phyloP scores from a whole-genome alignment of 2,888 invertebrate genomes.

The Tetranychus piercei region DNA sequence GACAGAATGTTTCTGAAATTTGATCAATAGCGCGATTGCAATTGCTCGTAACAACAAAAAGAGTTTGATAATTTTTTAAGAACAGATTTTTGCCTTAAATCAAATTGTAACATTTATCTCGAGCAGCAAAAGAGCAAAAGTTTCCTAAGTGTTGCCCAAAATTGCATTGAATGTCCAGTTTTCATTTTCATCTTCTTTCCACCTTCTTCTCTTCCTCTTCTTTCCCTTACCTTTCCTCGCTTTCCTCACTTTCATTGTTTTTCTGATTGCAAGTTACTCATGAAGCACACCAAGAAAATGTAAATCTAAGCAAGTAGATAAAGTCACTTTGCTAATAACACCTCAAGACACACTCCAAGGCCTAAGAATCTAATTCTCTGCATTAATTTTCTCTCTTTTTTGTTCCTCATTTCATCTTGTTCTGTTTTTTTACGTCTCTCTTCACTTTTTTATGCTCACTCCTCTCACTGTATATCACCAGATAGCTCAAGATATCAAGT shows the following conservation, averaged over 20 bases:
- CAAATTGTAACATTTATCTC: too few species aligned
- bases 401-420: not conserved
- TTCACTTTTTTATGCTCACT: not conserved
- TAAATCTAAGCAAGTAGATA: slow-evolving; percentile 4
- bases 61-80: too few species aligned
- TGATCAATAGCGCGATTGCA: too few species aligned
- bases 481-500: not conserved
- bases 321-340: slow-evolving; percentile 3
- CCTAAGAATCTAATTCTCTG: not conserved
- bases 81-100: too few species aligned
- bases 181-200: not conserved
- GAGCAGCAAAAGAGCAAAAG: too few species aligned
- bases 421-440: not conserved
- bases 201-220: not conserved
- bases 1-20: too few species aligned
- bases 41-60: too few species aligned
- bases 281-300: not conserved
- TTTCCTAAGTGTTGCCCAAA: too few species aligned
- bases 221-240: not conserved
- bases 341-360: not conserved
- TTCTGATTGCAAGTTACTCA: not conserved
- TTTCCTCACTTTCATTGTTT: not conserved
- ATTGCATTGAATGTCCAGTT: not conserved
- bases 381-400: slow-evolving; percentile 3
- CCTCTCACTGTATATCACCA: too few species aligned